These are phyloP conservation scores for Aphelenchoides fujianensis DNA, from an alignment of 1,140 invertebrate species.

Conservation along the genomic window DNA sequence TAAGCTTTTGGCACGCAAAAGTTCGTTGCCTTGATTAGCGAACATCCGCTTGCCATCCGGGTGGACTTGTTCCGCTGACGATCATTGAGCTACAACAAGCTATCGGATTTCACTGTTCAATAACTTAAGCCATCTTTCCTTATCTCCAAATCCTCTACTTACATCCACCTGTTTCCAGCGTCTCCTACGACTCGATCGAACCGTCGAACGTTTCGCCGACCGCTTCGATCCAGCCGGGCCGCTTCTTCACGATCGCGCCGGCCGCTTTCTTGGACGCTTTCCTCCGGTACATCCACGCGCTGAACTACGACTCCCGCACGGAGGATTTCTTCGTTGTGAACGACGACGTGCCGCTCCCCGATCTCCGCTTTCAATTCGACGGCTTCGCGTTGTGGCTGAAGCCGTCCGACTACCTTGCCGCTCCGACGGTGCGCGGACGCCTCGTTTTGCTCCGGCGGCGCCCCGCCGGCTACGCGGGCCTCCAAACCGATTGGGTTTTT, in stretches of 20 bases:
- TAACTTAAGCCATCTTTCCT: too few species aligned
- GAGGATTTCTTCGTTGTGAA: background rate
- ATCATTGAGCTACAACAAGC: too few species aligned
- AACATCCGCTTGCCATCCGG: too few species aligned
- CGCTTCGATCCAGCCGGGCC: background rate
- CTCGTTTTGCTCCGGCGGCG: background rate
- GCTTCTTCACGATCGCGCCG: background rate
- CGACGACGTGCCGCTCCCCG: background rate
- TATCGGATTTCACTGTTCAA: too few species aligned
- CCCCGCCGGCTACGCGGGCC: background rate
- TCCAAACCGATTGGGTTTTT: constrained; percentile 1
- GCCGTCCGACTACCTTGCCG: background rate
- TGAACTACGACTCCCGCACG: background rate
- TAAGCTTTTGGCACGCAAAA: too few species aligned
- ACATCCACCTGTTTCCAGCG: background rate
- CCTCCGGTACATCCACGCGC: background rate
- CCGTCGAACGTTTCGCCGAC: background rate
- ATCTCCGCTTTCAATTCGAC: background rate
- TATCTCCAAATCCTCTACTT: too few species aligned
- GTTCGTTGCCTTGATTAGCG: too few species aligned
- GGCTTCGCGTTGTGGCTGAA: background rate
- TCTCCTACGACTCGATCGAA: background rate
- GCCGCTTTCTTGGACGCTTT: background rate
- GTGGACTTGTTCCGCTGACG: too few species aligned
- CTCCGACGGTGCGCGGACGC: background rate